Evolutionary conservation across 2,888 invertebrate genomes (phyloP).

Genomic region (Hybos culiciformis): DNA sequence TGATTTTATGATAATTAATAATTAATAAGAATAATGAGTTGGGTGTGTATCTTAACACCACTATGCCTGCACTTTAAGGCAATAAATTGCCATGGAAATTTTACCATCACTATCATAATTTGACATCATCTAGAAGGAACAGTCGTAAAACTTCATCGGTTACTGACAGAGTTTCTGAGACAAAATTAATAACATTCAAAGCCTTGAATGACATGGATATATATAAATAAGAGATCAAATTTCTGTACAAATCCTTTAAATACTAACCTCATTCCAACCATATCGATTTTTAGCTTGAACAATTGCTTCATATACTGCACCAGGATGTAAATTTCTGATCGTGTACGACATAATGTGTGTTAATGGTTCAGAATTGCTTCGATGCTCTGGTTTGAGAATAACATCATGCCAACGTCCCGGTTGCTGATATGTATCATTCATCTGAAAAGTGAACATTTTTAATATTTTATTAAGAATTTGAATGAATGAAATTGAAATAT

Average conservation of each 20-base stretch:
- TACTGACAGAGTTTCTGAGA: too few relatives aligned
- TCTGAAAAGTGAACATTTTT: slow-evolving; percentile 34
- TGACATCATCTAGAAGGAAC: too few relatives aligned
- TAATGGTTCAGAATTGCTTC: slow-evolving; percentile 35
- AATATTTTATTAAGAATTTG: not conserved
- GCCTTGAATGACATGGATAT: too few relatives aligned
- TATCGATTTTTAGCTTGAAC: slow-evolving; percentile 62
- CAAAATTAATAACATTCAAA: too few relatives aligned
- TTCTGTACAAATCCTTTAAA: not conserved
- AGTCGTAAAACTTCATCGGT: too few relatives aligned
- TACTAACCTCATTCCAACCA: slow-evolving; percentile 53
- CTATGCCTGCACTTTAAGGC: too few relatives aligned
- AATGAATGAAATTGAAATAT: too few relatives aligned
- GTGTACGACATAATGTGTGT: slow-evolving; percentile 49
- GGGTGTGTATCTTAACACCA: too few relatives aligned
- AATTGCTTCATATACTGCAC: slow-evolving; percentile 56
- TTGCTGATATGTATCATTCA: slow-evolving; percentile 57
- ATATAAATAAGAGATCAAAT: not conserved
- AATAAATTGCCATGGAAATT: too few relatives aligned
- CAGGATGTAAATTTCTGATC: slow-evolving; percentile 47
- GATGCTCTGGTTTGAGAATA: slow-evolving; percentile 35
- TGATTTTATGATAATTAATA: too few relatives aligned
- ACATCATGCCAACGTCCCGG: slow-evolving; percentile 57
- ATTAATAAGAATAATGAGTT: too few relatives aligned
- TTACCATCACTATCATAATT: too few relatives aligned